Evolutionary conservation across 2,888 invertebrate genomes (phyloP).

Genomic region (Caenorhabditis sp.): DNA sequence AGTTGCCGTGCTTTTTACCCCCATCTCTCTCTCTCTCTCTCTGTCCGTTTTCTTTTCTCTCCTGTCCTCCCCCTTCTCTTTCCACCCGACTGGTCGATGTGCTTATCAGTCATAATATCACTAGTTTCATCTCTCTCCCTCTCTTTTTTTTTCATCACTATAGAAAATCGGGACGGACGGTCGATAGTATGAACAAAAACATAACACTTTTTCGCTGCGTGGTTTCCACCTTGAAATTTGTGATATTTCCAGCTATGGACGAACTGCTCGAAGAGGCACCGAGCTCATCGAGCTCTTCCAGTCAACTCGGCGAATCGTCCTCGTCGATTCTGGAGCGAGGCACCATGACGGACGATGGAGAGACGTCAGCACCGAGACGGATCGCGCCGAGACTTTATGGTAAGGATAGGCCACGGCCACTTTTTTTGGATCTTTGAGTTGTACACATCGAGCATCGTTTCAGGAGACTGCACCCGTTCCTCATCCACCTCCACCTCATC

Average conservation of each 20-base stretch:
- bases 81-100: slow-evolving; percentile 19
- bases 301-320: slow-evolving; percentile 37
- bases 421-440: too few relatives aligned
- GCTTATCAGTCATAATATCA: slow-evolving; percentile 53
- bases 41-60: neutral
- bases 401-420: neutral
- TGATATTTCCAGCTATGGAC: slow-evolving; percentile 41
- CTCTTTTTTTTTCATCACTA: neutral
- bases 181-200: neutral
- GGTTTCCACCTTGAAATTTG: neutral
- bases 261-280: slow-evolving; percentile 47
- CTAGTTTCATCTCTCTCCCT: neutral
- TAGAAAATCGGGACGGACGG: neutral
- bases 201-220: neutral
- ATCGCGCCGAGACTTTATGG: slow-evolving; percentile 45
- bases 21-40: neutral
- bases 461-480: slow-evolving; percentile 37
- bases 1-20: neutral
- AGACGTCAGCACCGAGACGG: slow-evolving; percentile 27
- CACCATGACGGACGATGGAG: slow-evolving; percentile 54
- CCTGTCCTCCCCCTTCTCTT: neutral
- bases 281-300: slow-evolving; percentile 42
- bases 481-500: slow-evolving; percentile 41
- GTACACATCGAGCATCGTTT: neutral
- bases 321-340: slow-evolving; percentile 42